Base-by-base conservation (phyloP, 2,797 vertebrate species). In the Micropoecilia bifurca region DNA sequence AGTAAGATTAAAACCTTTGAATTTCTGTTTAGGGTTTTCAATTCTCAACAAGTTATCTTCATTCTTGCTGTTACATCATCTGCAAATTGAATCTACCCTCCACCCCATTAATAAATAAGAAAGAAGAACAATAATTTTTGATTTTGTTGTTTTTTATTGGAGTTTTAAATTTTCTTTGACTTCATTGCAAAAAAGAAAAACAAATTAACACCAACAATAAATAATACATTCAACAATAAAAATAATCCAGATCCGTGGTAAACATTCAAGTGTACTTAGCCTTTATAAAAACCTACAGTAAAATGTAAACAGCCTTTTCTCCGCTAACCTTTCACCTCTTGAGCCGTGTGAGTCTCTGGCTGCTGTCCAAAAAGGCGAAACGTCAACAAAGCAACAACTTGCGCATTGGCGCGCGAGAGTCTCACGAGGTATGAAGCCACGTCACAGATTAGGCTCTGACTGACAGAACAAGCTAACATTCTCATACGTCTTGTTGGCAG, bases 181-280 rank as follows among this genome's bases (percentile, higher is more conserved):
- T 74, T 84, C 16, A 77, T 87, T 89, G 77, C 74, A 92, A 93
- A 93, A 82, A 72, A 41, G 4, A 30, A 30, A 59, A 59, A 5
- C 0, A 55, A 28, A 79, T 43, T n/a, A 73, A 88, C 88, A 84
- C 12, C 63, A 57, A 93, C 91, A 93, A 95, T 95, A 95, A 95
- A 96, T 96, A 79, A 94, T 87, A 93, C 91, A 93, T 93, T 92
- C 83, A 94, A 43, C 91, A 89, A 86, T 90, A 93, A 78, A 90
- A n/a, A 59, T 13, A 59, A 81, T 93, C 91, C 84, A 75, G 80
- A 85, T 91, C 84, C 81, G 89, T 90, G 92, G 77, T 16, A 80
- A 88, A 95, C 94, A 93, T 95, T 95, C 91, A 94, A 91, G 89
- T 93, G 86, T 81, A 91, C 79, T 73, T 80, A 79, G 76, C 83